Evolutionary conservation across 2,888 invertebrate genomes (phyloP).

Genomic region (Gari tellinella): DNA sequence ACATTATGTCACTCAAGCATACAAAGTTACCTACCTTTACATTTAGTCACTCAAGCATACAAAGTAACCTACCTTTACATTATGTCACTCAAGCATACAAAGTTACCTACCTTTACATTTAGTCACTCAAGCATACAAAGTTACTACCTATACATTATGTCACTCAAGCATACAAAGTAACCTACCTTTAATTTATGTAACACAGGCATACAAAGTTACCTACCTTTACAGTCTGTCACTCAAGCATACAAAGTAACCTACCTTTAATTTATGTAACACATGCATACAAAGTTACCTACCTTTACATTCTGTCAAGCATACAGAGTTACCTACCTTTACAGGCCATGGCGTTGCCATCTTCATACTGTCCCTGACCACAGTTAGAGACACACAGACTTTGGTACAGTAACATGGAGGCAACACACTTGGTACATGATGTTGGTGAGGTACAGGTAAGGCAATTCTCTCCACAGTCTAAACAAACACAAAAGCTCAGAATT

Average conservation of each 20-base stretch:
- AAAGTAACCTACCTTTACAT: too few species aligned
- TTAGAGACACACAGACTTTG: constrained; percentile 69
- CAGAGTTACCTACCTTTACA: constrained; percentile 51
- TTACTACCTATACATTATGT: neutral
- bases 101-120: neutral
- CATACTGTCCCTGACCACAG: constrained; percentile 67
- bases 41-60: too few species aligned
- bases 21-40: too few species aligned
- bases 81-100: too few species aligned
- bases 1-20: too few species aligned
- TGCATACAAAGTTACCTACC: neutral
- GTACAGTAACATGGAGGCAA: constrained; percentile 62
- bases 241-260: neutral
- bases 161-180: neutral
- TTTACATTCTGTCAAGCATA: neutral
- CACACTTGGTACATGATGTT: constrained; percentile 67
- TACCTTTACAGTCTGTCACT: neutral
- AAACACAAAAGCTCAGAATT: neutral
- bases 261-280: neutral
- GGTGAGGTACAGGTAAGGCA: constrained; percentile 67
- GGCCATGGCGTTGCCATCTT: constrained; percentile 50
- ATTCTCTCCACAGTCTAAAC: constrained; percentile 67
- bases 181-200: neutral
- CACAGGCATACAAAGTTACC: neutral
- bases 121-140: neutral